Conservation (phyloP, 1,140 invertebrate species). For the Psilanteris sp. region DNA sequence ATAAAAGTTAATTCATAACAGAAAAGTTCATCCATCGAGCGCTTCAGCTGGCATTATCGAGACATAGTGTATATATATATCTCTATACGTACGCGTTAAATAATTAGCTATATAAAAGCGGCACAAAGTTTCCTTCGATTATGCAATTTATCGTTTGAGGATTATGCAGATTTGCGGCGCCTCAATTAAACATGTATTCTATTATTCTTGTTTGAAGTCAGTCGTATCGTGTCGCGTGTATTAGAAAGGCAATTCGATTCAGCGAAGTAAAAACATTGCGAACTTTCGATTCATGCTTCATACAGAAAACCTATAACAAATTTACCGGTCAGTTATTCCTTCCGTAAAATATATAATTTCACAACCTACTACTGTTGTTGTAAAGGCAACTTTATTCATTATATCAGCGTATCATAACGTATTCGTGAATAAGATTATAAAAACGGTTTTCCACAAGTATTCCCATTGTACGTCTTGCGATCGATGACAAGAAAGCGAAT, state of each 20-base stretch:
- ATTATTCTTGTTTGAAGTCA: constrained; percentile 9
- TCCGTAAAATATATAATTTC: constrained; percentile 12
- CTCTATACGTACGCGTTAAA: too few relatives aligned
- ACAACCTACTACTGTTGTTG: constrained; percentile 6
- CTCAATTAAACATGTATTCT: constrained; percentile 16
- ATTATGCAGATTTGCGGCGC: constrained; percentile 59
- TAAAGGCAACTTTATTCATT: constrained; percentile 17
- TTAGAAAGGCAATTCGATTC: constrained; percentile 9
- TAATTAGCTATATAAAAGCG: constrained; percentile 61
- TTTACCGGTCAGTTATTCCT: constrained; percentile 3
- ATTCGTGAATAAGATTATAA: constrained; percentile 22
- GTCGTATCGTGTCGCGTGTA: constrained; percentile 2
- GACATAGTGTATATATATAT: too few relatives aligned
- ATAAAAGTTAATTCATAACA: constrained; percentile 36
- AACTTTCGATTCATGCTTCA: constrained; percentile 11
- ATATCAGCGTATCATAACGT: constrained; percentile 1
- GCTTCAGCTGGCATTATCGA: too few relatives aligned
- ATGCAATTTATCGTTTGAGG: constrained; percentile 62
- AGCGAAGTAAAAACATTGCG: neutral
- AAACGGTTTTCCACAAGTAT: constrained; percentile 8
- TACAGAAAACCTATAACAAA: constrained; percentile 10
- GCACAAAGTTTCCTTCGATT: constrained; percentile 62
- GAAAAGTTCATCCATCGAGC: constrained; percentile 30
- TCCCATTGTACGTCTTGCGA: neutral
- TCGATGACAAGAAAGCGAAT: constrained; percentile 1